Evolutionary conservation across 2,888 invertebrate genomes (phyloP).

Genomic region (Aromia moschata): DNA sequence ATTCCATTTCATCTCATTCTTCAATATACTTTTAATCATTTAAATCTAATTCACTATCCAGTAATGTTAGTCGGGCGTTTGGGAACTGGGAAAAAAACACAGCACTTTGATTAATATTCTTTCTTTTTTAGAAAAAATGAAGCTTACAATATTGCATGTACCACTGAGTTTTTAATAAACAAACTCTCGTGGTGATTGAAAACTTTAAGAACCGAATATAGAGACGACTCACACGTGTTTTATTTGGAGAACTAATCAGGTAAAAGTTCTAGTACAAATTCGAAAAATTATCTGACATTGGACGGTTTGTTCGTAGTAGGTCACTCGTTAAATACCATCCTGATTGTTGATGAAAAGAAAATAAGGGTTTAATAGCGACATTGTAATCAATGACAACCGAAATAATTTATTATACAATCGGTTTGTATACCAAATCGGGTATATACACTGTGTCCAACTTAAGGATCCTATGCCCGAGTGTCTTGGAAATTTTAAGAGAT

Average conservation of each 20-base stretch:
- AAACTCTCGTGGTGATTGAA: conserved; percentile 47
- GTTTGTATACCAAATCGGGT: too few relatives aligned
- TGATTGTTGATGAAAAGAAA: not conserved
- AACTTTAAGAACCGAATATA: conserved; percentile 28
- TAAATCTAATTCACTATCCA: too few relatives aligned
- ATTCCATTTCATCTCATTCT: too few relatives aligned
- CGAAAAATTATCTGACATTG: conserved; percentile 2
- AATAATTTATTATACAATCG: too few relatives aligned
- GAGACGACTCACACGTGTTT: conserved; percentile 25
- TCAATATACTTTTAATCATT: too few relatives aligned
- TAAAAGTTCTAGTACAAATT: not conserved
- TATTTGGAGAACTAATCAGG: not conserved
- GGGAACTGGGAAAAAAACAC: not conserved
- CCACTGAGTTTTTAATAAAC: conserved; percentile 49
- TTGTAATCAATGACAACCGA: too few relatives aligned
- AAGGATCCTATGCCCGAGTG: too few relatives aligned
- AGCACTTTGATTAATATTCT: conserved; percentile 44
- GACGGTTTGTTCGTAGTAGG: conserved; percentile 12
- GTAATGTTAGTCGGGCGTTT: too few relatives aligned
- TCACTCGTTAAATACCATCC: conserved; percentile 3
- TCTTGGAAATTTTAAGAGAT: too few relatives aligned
- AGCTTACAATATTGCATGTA: conserved; percentile 54
- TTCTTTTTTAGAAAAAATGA: conserved; percentile 55
- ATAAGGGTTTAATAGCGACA: too few relatives aligned
- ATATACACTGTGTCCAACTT: too few relatives aligned